phyloP scores from a whole-genome alignment of 2,113 vertebrate species.

The Percina caprodes region DNA sequence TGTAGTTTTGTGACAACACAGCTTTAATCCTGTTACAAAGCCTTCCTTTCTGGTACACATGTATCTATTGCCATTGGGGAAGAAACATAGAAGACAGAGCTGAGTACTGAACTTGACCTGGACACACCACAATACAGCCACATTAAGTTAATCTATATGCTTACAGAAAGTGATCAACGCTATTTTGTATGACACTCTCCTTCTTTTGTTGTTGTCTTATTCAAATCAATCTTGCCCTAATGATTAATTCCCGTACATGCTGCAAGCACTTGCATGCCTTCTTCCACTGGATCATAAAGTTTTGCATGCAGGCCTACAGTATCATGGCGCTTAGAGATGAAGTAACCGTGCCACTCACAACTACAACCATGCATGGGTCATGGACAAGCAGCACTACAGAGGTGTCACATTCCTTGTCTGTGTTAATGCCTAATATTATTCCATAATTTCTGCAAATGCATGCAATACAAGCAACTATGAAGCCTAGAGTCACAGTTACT shows the following conservation, averaged over 20 bases:
- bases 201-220: neutral
- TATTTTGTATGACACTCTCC: slow-evolving; percentile 6
- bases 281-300: slow-evolving; percentile 45
- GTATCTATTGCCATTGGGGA: slow-evolving; percentile 7
- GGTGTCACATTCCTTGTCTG: slow-evolving; percentile 65
- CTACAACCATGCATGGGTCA: slow-evolving; percentile 64
- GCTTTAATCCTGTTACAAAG: slow-evolving; percentile 4
- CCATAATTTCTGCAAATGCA: slow-evolving; percentile 59
- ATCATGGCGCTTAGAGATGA: slow-evolving; percentile 61
- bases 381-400: slow-evolving; percentile 61
- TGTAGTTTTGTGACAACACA: slow-evolving; percentile 13
- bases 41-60: neutral
- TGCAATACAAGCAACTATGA: slow-evolving; percentile 33
- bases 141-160: slow-evolving; percentile 41
- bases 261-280: slow-evolving; percentile 1
- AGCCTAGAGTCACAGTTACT: slow-evolving; percentile 16
- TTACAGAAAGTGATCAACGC: slow-evolving; percentile 18
- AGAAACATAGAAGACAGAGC: slow-evolving; percentile 3
- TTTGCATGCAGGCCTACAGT: slow-evolving; percentile 50
- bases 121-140: slow-evolving; percentile 3
- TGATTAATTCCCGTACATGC: slow-evolving; percentile 13
- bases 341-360: slow-evolving; percentile 62
- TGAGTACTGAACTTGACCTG: slow-evolving; percentile 41
- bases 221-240: neutral
- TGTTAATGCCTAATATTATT: slow-evolving; percentile 63